A percentile compares a stretch with the other conserved stretches of the same genome.
Evolutionary conservation across 2,113 vertebrate species (phyloP).

Genomic region (Pelobates fuscus): DNA sequence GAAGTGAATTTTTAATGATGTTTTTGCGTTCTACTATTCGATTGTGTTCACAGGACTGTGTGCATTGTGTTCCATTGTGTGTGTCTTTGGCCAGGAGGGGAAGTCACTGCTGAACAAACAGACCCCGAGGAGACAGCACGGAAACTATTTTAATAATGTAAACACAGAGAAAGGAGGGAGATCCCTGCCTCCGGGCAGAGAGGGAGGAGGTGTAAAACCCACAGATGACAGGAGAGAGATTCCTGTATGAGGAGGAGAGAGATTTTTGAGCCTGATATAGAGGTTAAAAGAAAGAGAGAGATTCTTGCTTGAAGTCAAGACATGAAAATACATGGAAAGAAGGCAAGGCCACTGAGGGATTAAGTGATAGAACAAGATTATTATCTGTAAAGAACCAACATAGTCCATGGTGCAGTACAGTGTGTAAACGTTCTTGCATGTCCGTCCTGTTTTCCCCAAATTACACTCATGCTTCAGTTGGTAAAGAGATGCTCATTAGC

Average conservation of each 20-base stretch:
- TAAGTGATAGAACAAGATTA: no score
- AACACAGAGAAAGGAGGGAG: slow-evolving; percentile 39
- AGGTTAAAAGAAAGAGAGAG: neutral
- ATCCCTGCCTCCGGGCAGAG: slow-evolving; percentile 29
- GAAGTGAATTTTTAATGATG: no score
- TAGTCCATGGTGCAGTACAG: no score
- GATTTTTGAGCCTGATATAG: neutral
- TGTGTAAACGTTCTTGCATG: no score
- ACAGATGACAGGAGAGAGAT: neutral
- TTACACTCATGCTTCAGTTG: no score
- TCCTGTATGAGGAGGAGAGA: neutral
- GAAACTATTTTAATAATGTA: slow-evolving; percentile 51
- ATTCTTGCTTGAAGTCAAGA: neutral
- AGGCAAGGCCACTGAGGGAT: no score
- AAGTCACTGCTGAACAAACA: slow-evolving; percentile 43
- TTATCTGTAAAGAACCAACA: no score
- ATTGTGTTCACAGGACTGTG: neutral
- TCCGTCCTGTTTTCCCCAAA: no score
- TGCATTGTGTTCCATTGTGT: neutral
- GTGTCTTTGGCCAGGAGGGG: slow-evolving; percentile 11
- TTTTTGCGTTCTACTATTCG: neutral
- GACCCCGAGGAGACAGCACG: slow-evolving; percentile 36
- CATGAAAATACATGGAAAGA: neutral
- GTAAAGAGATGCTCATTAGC: no score
- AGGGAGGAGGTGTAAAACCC: slow-evolving; percentile 1